Evolutionary conservation across 2,888 invertebrate species (phyloP), one percentile per base, ranked within the genome.

Genomic region (Muscina levida): DNA sequence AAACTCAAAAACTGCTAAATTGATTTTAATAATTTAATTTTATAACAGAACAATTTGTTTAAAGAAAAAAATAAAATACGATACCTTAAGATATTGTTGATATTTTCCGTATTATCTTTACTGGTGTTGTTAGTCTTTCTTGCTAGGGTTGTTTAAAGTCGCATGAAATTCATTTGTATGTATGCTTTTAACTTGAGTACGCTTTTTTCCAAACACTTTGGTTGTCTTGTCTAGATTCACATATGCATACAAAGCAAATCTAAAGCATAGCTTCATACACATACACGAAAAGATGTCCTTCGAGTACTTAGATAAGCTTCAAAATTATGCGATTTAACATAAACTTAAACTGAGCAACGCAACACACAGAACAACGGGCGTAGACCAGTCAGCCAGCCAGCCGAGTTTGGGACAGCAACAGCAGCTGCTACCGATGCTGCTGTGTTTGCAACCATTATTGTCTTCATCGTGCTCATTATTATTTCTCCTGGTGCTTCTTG

Each of bases 321-420:
- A 72, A 72, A 81, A 82, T 83, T 79, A 83, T 81, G 82, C 72
- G 76, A 73, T 72, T 77, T 51, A 57, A 44, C 73, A 77, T 77
- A 74, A 81, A 74, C 67, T 77, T 77, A 44, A 79, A 73, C 66
- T 57, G 77, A 71, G 39, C 73, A 74, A 22, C 24, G 11, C 53
- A 13, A 11, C 13, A 13, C 53, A 24, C 24, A 3, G 24, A 44
- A 24, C 53, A 53, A 17, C 17, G 48, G 17, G 37, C 5, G 37
- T 8, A 15, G 19, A 65, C 31, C 10, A 4, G n/a, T 24, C 2
- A 0, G 13, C 37, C 37, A 10, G 5, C 37, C 48, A 48, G 19
- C 48, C 8, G 5, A 19, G 22, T 22, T 24, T 24, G 13, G 53
- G 17, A 53, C 22, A n/a, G n/a, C n/a, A 24, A 53, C 22, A 53